phyloP scores from a whole-genome alignment of 2,113 vertebrate species.

The Rhinolophus ferrumequinum region DNA sequence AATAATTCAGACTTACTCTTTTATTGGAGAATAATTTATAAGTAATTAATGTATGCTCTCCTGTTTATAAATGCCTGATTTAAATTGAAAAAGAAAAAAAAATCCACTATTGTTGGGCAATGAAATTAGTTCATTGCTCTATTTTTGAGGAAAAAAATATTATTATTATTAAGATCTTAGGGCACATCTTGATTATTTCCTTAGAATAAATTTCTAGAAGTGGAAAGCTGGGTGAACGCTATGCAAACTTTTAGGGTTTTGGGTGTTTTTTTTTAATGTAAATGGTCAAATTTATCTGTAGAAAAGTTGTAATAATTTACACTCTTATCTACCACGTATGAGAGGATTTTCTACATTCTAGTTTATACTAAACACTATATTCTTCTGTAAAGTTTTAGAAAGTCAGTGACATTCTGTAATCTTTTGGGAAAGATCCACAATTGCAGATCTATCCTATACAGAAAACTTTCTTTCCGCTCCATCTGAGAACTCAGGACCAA shows the following conservation, averaged over 20 bases:
- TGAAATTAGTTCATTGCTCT: neutral
- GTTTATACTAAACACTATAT: slow-evolving; percentile 38
- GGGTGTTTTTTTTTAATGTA: neutral
- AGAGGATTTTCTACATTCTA: neutral
- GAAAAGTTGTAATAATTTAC: neutral
- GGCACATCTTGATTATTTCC: neutral
- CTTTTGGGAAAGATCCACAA: slow-evolving; percentile 73
- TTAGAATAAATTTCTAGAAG: neutral
- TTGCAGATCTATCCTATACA: slow-evolving; percentile 64
- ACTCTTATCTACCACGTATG: neutral
- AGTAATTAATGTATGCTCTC: too few species aligned
- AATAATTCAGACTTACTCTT: neutral
- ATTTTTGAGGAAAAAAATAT: neutral
- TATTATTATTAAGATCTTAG: neutral
- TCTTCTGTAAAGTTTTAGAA: slow-evolving; percentile 76
- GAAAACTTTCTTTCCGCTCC: slow-evolving; percentile 29
- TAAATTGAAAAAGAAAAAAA: too few species aligned
- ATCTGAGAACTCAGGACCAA: neutral
- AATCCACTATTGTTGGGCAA: neutral
- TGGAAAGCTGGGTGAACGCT: neutral
- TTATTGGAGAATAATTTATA: too few species aligned
- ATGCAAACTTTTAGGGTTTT: neutral
- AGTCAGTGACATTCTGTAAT: slow-evolving; percentile 68
- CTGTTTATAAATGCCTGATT: too few species aligned
- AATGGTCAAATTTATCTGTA: neutral